These are phyloP conservation scores for Dipodomys spectabilis DNA, from an alignment of 2,113 vertebrate species.

Conservation along the genomic window DNA sequence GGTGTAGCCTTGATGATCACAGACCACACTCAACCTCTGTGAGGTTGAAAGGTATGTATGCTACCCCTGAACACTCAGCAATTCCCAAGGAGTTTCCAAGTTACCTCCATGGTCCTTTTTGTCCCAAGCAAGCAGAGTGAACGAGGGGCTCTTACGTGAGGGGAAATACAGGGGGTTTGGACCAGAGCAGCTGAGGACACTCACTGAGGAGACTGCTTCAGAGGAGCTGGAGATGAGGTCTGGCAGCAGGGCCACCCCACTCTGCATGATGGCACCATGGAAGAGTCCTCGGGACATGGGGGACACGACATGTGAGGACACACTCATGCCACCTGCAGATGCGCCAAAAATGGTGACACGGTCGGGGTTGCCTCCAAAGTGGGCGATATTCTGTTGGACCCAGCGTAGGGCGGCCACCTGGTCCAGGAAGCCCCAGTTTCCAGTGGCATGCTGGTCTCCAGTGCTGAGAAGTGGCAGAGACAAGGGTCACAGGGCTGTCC, in stretches of 20 bases:
- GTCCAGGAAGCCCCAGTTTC: slow-evolving; percentile 90
- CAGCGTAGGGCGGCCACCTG: slow-evolving; percentile 85
- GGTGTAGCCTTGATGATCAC: too few relatives aligned
- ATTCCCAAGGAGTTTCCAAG: too few relatives aligned
- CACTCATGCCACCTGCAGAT: slow-evolving; percentile 87
- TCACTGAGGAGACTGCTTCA: neutral
- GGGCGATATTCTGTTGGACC: slow-evolving; percentile 89
- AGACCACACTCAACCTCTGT: neutral
- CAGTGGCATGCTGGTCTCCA: slow-evolving; percentile 85
- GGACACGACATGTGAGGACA: slow-evolving; percentile 85
- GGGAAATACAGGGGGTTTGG: neutral
- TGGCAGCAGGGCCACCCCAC: slow-evolving; percentile 83
- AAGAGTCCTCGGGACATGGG: slow-evolving; percentile 88
- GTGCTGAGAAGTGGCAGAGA: slow-evolving; percentile 82
- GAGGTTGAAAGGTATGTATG: too few relatives aligned
- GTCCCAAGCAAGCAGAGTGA: neutral
- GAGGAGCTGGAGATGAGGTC: slow-evolving; percentile 45
- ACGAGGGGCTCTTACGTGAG: neutral
- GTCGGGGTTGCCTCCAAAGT: slow-evolving; percentile 89
- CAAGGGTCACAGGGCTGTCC: neutral
- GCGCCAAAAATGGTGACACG: slow-evolving; percentile 89
- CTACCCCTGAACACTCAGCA: too few relatives aligned
- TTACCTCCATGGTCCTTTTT: neutral
- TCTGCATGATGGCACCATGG: slow-evolving; percentile 88
- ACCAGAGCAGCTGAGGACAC: neutral